Evolutionary conservation across 2,888 invertebrate species (phyloP).

Genomic region (Quadroppia sp.): DNA sequence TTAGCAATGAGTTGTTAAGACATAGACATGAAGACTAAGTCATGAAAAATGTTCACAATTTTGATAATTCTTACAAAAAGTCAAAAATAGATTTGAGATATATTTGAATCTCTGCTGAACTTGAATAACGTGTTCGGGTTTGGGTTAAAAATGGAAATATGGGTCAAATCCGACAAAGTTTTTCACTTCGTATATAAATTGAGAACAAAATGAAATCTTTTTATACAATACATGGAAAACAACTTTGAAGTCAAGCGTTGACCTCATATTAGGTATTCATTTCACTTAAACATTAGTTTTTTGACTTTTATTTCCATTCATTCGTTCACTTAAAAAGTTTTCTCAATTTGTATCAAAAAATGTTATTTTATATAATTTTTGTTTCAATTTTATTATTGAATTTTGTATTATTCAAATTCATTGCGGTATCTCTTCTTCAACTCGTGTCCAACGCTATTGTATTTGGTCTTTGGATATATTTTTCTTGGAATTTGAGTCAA

Average conservation of each 20-base stretch:
- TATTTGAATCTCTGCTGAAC: too few relatives aligned
- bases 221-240: background rate
- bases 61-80: too few relatives aligned
- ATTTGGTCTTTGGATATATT: background rate
- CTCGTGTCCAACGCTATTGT: background rate
- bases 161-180: background rate
- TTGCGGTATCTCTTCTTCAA: background rate
- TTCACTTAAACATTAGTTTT: background rate
- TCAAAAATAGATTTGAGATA: too few relatives aligned
- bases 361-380: conserved; percentile 22
- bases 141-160: conserved; percentile 12
- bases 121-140: conserved; percentile 13
- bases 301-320: background rate
- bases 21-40: too few relatives aligned
- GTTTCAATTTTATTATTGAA: background rate
- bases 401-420: background rate
- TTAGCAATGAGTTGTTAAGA: too few relatives aligned
- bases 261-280: conserved; percentile 5
- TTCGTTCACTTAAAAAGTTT: background rate
- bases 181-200: background rate
- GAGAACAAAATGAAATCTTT: background rate
- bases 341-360: background rate
- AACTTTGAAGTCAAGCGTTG: conserved; percentile 6
- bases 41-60: too few relatives aligned
- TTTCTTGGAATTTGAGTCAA: conserved; percentile 26